A percentile compares a stretch with the other conserved stretches of the same genome.
Evolutionary conservation across 2,797 vertebrate genomes (phyloP).

Genomic region (Periparus ater): DNA sequence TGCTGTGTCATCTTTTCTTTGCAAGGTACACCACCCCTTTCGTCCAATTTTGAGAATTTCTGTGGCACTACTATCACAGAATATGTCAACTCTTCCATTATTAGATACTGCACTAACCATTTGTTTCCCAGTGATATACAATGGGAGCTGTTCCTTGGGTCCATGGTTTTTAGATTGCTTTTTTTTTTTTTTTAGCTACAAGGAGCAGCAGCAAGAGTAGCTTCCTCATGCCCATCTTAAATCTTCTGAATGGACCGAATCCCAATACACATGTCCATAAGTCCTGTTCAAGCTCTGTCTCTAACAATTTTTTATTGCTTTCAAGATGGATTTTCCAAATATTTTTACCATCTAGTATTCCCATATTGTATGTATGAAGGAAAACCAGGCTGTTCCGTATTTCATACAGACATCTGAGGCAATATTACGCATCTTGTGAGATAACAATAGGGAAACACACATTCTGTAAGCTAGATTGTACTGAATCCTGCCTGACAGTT

Average conservation of each 20-base stretch:
- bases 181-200: background rate
- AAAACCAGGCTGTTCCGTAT: background rate
- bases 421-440: background rate
- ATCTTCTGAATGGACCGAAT: background rate
- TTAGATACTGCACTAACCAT: background rate
- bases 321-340: conserved; percentile 15
- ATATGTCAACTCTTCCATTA: background rate
- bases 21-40: background rate
- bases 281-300: background rate
- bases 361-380: background rate
- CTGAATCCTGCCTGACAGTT: background rate
- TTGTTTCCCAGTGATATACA: background rate
- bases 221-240: conserved; percentile 11
- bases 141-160: background rate
- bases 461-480: background rate
- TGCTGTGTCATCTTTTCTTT: background rate
- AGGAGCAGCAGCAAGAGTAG: background rate
- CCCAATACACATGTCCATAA: background rate
- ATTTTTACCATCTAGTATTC: background rate
- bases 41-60: background rate
- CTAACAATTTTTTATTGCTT: conserved; percentile 17
- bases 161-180: background rate
- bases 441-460: background rate
- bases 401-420: background rate
- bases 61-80: background rate